phyloP scores from a whole-genome alignment of 2,797 vertebrate genomes.

The Eupleurogrammus muticus region DNA sequence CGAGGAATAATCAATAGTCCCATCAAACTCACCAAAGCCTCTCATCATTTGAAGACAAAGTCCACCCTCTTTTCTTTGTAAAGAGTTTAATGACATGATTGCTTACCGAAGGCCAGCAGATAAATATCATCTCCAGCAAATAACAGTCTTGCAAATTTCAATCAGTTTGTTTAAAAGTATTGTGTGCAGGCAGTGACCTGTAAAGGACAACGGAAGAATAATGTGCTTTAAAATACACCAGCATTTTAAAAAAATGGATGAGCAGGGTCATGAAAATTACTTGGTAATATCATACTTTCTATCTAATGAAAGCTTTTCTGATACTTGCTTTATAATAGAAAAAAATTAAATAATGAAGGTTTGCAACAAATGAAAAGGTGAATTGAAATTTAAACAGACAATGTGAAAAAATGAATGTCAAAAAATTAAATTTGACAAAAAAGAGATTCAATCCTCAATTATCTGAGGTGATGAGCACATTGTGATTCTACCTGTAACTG shows the following conservation, averaged over 20 bases:
- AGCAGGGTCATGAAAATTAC: conserved; percentile 6
- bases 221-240: background rate
- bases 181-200: background rate
- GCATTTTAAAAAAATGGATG: conserved; percentile 15
- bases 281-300: background rate
- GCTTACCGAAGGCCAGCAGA: no score
- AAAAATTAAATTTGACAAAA: background rate
- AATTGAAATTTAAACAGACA: background rate
- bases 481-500: background rate
- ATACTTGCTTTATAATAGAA: conserved; percentile 2
- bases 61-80: no score
- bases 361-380: background rate
- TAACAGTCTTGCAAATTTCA: no score
- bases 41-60: no score
- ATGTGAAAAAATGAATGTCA: background rate
- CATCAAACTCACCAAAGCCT: no score
- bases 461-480: background rate
- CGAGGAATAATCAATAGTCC: no score
- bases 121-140: no score
- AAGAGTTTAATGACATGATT: no score
- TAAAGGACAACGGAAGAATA: background rate
- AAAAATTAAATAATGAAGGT: background rate
- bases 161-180: background rate
- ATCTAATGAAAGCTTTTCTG: background rate
- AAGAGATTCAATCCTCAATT: background rate